Evolutionary conservation across 2,797 vertebrate species (phyloP).

Genomic region (Eospalax fontanierii): DNA sequence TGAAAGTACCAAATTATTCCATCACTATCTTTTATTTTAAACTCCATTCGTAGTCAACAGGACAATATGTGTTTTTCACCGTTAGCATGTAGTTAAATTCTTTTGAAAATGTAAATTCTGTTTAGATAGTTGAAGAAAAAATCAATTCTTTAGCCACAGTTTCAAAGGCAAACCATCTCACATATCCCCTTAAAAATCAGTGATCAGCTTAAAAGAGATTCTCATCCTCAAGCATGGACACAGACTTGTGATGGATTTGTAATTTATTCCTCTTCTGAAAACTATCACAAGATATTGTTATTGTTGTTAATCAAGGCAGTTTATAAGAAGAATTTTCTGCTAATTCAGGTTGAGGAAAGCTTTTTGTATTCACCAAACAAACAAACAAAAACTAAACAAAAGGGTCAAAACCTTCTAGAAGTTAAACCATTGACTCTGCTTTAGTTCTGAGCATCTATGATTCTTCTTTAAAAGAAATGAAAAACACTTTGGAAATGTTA

Average conservation of each 20-base stretch:
- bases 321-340: neutral
- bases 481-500: neutral
- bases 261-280: neutral
- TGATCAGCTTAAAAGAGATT: neutral
- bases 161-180: neutral
- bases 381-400: neutral
- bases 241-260: neutral
- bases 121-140: neutral
- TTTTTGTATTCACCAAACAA: neutral
- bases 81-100: neutral
- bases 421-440: neutral
- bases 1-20: neutral
- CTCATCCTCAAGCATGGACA: neutral
- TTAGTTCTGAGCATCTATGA: neutral
- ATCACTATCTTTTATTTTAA: conserved; percentile 37
- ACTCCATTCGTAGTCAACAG: neutral
- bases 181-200: neutral
- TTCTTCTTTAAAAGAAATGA: neutral
- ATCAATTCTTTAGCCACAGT: neutral
- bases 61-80: neutral
- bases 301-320: neutral
- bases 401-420: neutral
- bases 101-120: neutral
- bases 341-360: neutral
- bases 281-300: neutral